A percentile compares a stretch with the other conserved stretches of the same genome.
phyloP scores from a whole-genome alignment of 2,888 invertebrate genomes.

The Ametastegia equiseti region DNA sequence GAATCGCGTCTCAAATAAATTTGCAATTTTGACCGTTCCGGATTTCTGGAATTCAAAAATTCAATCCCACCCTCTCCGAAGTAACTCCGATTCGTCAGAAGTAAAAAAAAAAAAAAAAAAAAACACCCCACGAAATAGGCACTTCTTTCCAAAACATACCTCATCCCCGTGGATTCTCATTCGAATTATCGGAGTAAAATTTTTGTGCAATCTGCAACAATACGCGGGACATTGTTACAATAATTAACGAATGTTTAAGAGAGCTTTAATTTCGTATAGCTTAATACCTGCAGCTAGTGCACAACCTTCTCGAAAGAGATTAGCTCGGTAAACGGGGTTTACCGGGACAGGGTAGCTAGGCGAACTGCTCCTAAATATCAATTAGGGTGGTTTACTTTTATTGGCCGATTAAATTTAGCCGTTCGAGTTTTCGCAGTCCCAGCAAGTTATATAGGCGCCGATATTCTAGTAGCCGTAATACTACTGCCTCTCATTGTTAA shows the following conservation, averaged over 20 bases:
- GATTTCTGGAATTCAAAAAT: too few relatives aligned
- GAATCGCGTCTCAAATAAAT: too few relatives aligned
- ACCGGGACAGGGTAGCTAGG: neutral
- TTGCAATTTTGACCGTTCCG: too few relatives aligned
- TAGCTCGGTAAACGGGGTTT: constrained; percentile 18
- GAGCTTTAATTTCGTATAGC: neutral
- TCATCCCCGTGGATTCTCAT: too few relatives aligned
- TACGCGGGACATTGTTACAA: neutral
- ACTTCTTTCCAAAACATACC: too few relatives aligned
- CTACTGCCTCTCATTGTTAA: neutral
- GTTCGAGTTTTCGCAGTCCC: neutral
- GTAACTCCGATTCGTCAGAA: too few relatives aligned
- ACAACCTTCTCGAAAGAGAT: constrained; percentile 21
- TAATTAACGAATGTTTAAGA: neutral
- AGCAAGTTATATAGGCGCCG: neutral
- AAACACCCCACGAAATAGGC: too few relatives aligned
- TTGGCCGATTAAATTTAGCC: constrained; percentile 34
- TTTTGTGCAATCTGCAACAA: too few relatives aligned
- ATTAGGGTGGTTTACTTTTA: constrained; percentile 41
- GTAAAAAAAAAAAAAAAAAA: too few relatives aligned
- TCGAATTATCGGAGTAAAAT: too few relatives aligned
- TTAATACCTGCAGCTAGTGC: neutral
- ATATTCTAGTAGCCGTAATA: neutral
- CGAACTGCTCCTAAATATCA: constrained; percentile 30
- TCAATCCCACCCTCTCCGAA: too few relatives aligned